Conservation (phyloP, 2,113 vertebrate species). For the Dipodomys spectabilis region DNA sequence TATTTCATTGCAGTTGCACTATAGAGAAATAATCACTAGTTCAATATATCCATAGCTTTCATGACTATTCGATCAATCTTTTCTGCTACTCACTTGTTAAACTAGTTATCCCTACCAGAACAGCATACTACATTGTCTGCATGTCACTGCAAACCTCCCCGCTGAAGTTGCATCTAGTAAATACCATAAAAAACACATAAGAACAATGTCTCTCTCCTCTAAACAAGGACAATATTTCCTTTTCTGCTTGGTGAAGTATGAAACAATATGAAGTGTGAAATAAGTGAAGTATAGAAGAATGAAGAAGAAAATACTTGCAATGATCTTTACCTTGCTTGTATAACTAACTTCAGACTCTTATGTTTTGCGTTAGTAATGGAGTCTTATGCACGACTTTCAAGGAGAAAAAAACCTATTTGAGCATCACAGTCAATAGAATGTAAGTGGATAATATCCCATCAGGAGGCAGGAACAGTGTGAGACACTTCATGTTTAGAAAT, state of each 20-base stretch:
- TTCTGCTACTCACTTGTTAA: not conserved
- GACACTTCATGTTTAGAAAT: not conserved
- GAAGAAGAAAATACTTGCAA: not conserved
- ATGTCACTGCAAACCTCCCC: not conserved
- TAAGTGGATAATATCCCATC: not conserved
- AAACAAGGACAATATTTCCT: slow-evolving; percentile 7
- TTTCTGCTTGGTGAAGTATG: not conserved
- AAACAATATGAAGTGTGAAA: not conserved
- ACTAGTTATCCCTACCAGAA: not conserved
- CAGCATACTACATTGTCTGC: not conserved
- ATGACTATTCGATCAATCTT: not conserved
- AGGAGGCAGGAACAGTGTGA: not conserved
- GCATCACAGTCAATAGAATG: not conserved
- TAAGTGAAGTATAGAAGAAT: not conserved
- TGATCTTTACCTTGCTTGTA: not conserved
- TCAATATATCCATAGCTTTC: not conserved
- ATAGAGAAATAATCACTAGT: not conserved
- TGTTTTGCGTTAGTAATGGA: not conserved
- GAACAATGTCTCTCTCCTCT: not conserved
- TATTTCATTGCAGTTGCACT: not conserved
- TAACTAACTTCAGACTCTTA: slow-evolving; percentile 16
- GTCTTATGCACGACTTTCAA: not conserved
- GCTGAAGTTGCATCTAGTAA: not conserved
- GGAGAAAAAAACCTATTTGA: not conserved
- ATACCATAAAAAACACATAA: not conserved